phyloP scores from a whole-genome alignment of 2,113 vertebrate genomes.

The Pavo muticus region DNA sequence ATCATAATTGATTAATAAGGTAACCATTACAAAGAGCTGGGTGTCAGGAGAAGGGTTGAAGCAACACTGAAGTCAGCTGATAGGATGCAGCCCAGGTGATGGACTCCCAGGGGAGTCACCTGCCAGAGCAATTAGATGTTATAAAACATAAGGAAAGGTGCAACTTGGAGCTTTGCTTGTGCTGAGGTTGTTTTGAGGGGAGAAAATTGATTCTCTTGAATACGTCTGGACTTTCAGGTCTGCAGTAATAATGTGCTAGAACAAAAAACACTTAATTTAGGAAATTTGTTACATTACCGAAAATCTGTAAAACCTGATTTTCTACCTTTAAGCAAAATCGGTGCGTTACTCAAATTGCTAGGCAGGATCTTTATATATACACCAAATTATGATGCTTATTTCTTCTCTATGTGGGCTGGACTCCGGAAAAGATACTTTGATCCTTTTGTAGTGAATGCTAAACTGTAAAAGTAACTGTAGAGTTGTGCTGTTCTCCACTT shows the following conservation, averaged over 20 bases:
- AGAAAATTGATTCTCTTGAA: background rate
- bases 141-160: background rate
- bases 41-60: background rate
- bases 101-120: background rate
- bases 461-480: background rate
- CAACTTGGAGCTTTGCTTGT: background rate
- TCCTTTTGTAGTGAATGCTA: background rate
- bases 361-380: background rate
- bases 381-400: background rate
- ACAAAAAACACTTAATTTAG: background rate
- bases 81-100: background rate
- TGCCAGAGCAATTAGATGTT: background rate
- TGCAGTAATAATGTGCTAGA: background rate
- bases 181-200: background rate
- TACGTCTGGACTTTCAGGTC: background rate
- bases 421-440: background rate
- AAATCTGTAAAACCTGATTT: background rate
- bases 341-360: background rate
- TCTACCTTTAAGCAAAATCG: background rate
- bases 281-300: background rate
- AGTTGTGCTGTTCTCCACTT: background rate
- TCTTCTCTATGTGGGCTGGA: background rate
- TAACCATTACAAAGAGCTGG: background rate
- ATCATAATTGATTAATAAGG: background rate
- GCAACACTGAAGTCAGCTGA: background rate